A percentile compares a stretch with the other conserved stretches of the same genome.
phyloP scores from a whole-genome alignment of 2,888 invertebrate species.

The Molorchus minor region DNA sequence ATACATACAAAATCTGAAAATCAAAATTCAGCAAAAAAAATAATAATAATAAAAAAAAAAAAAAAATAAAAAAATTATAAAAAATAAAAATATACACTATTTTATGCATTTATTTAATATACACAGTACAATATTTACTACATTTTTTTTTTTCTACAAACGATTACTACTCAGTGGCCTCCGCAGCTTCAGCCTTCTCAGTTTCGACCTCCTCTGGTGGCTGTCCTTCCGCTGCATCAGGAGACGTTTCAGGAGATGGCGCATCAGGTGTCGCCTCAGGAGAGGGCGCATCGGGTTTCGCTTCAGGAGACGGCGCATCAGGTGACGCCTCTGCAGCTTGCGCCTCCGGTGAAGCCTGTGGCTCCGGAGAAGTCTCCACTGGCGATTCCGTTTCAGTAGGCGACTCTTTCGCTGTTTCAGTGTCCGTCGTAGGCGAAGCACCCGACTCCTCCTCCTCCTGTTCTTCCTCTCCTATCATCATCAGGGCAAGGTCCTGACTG shows the following conservation, averaged over 20 bases:
- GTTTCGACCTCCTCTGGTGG: neutral
- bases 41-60: no score
- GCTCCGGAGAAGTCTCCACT: neutral
- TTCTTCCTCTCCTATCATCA: constrained; percentile 29
- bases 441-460: constrained; percentile 7
- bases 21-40: no score
- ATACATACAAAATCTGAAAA: no score
- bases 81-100: no score
- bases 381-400: neutral
- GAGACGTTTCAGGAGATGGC: neutral
- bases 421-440: neutral
- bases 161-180: neutral
- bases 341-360: neutral
- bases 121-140: no score
- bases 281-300: neutral
- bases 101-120: no score
- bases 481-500: constrained; percentile 34
- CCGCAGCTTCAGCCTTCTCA: neutral
- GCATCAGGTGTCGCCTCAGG: neutral
- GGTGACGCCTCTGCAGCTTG: neutral
- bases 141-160: no score
- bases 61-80: no score
- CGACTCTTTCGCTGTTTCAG: neutral
- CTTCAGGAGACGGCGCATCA: neutral
- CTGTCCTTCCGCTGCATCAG: neutral